Conservation (phyloP, 2,888 invertebrate species). For the Augochlorella aurata region DNA sequence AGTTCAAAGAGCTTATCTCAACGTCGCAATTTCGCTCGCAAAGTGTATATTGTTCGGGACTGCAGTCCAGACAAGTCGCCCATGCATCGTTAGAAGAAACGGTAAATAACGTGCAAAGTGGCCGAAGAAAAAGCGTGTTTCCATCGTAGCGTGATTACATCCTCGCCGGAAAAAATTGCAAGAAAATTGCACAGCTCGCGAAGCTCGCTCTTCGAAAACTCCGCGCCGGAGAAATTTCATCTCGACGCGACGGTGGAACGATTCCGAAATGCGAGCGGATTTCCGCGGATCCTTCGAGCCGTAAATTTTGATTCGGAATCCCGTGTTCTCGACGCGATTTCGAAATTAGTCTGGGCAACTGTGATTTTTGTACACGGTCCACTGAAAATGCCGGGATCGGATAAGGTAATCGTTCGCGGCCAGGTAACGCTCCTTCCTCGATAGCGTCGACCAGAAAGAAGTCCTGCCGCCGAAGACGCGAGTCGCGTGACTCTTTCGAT, state of each 20-base stretch:
- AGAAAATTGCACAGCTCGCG: not conserved
- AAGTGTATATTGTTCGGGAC: not conserved
- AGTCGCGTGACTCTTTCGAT: slow-evolving; percentile 41
- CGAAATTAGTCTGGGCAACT: not conserved
- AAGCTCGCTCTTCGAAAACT: not conserved
- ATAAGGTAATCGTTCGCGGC: slow-evolving; percentile 52
- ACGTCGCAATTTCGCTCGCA: not conserved
- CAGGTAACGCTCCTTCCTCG: slow-evolving; percentile 41
- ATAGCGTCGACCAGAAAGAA: slow-evolving; percentile 59
- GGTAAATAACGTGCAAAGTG: slow-evolving; percentile 20
- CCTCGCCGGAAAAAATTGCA: not conserved
- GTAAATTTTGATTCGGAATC: not conserved
- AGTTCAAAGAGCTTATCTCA: not conserved
- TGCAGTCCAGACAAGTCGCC: not conserved
- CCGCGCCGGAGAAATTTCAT: slow-evolving; percentile 4
- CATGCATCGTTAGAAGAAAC: not conserved
- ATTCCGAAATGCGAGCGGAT: not conserved
- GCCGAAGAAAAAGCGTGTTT: slow-evolving; percentile 16
- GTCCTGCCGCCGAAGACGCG: slow-evolving; percentile 37
- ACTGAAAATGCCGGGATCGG: slow-evolving; percentile 25
- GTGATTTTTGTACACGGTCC: not conserved
- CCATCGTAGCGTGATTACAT: slow-evolving; percentile 28
- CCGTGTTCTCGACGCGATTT: not conserved
- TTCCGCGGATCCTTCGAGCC: not conserved
- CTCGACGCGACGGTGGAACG: not conserved